phyloP scores from a whole-genome alignment of 2,888 invertebrate species.

The Isotomurus palustris region DNA sequence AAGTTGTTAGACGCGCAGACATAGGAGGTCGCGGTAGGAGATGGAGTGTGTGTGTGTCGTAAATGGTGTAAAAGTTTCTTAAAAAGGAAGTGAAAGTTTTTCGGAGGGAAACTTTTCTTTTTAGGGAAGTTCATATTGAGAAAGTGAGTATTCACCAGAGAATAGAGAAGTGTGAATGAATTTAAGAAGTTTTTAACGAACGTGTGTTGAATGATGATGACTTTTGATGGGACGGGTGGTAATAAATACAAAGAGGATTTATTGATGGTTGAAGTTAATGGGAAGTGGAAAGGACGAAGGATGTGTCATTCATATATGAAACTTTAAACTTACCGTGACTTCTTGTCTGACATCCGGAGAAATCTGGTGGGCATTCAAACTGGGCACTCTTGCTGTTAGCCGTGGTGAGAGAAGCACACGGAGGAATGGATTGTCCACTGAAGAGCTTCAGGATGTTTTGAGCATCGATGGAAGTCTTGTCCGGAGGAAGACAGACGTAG shows the following conservation, averaged over 20 bases:
- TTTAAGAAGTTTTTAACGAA: no score
- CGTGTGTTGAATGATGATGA: no score
- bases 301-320: neutral
- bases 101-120: no score
- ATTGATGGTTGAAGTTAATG: no score
- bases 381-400: constrained; percentile 23
- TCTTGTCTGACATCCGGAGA: constrained; percentile 24
- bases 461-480: constrained; percentile 27
- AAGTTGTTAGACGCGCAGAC: no score
- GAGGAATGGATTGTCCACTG: constrained; percentile 19
- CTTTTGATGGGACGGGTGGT: neutral
- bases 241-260: neutral
- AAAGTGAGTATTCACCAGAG: no score
- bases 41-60: no score
- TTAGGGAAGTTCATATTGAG: no score
- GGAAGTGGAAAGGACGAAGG: neutral
- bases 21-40: no score
- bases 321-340: constrained; percentile 25
- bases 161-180: no score
- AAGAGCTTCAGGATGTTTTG: constrained; percentile 29
- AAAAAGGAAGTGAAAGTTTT: no score
- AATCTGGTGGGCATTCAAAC: constrained; percentile 29
- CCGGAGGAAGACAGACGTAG: constrained; percentile 33
- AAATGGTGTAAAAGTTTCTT: no score
- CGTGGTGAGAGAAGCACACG: constrained; percentile 25